These are phyloP conservation scores for Metellina segmentata DNA, from an alignment of 2,888 invertebrate species.

Conservation along the genomic window DNA sequence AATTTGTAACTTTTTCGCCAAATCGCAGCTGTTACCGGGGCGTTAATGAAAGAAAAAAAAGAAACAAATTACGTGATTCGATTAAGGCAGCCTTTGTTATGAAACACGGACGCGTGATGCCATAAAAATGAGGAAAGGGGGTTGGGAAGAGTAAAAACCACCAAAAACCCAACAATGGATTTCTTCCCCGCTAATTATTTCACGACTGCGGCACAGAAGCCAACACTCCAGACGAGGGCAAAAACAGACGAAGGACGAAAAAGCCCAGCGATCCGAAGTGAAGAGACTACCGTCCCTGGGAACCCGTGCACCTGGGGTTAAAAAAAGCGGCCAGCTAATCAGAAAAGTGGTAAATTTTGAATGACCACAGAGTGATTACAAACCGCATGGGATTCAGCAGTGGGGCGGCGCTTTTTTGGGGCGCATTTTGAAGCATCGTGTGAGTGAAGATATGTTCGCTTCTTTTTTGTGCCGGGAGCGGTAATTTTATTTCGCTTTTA, in stretches of 20 bases:
- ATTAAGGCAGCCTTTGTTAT: background rate
- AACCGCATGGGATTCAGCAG: slow-evolving; percentile 38
- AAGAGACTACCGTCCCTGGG: slow-evolving; percentile 34
- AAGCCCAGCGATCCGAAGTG: slow-evolving; percentile 11
- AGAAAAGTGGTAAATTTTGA: slow-evolving; percentile 72
- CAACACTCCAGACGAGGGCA: slow-evolving; percentile 2
- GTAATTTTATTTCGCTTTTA: slow-evolving; percentile 56
- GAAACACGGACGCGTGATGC: background rate
- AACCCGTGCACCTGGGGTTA: slow-evolving; percentile 44
- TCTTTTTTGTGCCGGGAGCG: slow-evolving; percentile 14
- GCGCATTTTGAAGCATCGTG: slow-evolving; percentile 16
- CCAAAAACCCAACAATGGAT: background rate
- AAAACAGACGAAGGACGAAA: slow-evolving; percentile 2
- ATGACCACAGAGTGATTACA: slow-evolving; percentile 65
- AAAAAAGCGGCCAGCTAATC: slow-evolving; percentile 51
- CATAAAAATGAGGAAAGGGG: background rate
- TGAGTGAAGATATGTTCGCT: slow-evolving; percentile 20
- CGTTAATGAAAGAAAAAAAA: background rate
- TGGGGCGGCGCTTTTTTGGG: slow-evolving; percentile 27
- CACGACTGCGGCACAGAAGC: slow-evolving; percentile 4
- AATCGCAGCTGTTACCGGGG: background rate
- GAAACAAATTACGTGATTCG: background rate
- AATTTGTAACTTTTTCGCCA: background rate
- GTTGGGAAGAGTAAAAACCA: background rate
- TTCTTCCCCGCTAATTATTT: background rate